Evolutionary conservation across 2,113 vertebrate species (phyloP).

Genomic region (Melanotaenia duboulayi): DNA sequence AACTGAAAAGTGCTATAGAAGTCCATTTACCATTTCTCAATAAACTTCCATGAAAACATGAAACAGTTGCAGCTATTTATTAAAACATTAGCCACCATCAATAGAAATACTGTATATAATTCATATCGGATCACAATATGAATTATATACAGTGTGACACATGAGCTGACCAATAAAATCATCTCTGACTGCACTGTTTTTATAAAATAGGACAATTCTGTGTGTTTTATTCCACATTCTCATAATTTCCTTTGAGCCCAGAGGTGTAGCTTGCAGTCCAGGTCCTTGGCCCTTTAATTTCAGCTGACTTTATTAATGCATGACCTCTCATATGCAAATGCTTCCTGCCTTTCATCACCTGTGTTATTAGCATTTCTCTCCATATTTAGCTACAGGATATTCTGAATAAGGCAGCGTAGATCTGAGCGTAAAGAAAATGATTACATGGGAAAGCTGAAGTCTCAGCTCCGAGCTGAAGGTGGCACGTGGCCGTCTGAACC

Average conservation of each 20-base stretch:
- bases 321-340: conserved; percentile 20
- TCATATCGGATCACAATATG: too few species aligned
- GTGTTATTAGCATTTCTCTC: conserved; percentile 14
- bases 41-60: too few species aligned
- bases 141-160: too few species aligned
- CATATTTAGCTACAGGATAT: background rate
- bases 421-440: background rate
- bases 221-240: background rate
- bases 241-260: conserved; percentile 6
- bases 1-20: too few species aligned
- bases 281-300: conserved; percentile 6
- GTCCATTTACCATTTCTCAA: too few species aligned
- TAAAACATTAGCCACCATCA: too few species aligned
- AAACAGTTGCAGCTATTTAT: too few species aligned
- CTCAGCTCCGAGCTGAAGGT: background rate
- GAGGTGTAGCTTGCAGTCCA: background rate
- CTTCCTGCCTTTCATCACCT: background rate
- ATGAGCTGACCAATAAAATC: too few species aligned
- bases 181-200: too few species aligned
- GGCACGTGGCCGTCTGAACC: background rate
- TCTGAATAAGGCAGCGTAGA: conserved; percentile 1
- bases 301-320: conserved; percentile 11
- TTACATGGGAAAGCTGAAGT: background rate
- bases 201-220: background rate
- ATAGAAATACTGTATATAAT: too few species aligned